phyloP scores from a whole-genome alignment of 30 jellyfish, hydroid and myxozoan species.

The Hydractinia symbiolongicarpus region DNA sequence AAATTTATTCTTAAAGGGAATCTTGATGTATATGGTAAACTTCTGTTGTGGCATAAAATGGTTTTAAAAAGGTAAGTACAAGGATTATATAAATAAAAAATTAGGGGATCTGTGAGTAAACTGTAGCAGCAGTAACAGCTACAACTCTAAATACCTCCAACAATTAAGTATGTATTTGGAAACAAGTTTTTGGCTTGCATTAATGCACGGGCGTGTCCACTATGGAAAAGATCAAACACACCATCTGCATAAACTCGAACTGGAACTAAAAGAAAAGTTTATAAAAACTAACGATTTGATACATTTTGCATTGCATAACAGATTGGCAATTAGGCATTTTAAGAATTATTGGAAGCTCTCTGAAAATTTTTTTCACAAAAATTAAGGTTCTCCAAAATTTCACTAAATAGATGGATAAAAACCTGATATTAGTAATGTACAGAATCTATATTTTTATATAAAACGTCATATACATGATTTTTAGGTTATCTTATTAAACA shows the following conservation, averaged over 20 bases:
- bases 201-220: conserved; percentile 99
- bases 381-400: neutral
- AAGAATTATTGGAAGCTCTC: neutral
- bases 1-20: no score
- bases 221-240: conserved; percentile 87
- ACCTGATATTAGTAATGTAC: neutral
- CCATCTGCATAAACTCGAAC: conserved; percentile 99
- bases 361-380: neutral
- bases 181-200: conserved; percentile 93
- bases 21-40: neutral
- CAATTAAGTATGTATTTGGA: conserved; percentile 89
- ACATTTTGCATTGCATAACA: neutral
- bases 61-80: no score
- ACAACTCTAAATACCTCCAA: conserved; percentile 57
- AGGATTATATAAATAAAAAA: neutral
- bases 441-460: neutral
- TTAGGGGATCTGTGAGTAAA: no score
- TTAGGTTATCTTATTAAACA: neutral
- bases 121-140: no score
- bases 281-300: neutral
- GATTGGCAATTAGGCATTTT: neutral
- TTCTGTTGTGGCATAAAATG: no score
- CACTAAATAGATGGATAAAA: no score
- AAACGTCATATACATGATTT: neutral
- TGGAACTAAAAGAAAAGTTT: conserved; percentile 46